phyloP scores from a whole-genome alignment of 1,140 invertebrate species.

The Helicorthomorpha holstii region DNA sequence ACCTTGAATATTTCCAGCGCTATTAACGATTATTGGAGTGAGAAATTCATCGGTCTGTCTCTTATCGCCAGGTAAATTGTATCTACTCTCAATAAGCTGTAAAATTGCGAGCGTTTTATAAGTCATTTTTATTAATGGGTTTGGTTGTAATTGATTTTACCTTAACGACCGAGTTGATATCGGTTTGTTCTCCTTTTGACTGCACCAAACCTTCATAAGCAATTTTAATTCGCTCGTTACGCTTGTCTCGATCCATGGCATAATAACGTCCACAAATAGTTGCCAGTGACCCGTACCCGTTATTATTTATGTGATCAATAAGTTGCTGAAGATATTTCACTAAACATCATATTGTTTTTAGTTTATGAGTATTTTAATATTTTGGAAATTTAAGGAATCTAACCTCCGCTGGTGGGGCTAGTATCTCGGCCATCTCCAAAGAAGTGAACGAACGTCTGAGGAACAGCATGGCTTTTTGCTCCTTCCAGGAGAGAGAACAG shows the following conservation, averaged over 20 bases:
- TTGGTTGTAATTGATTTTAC: slow-evolving; percentile 10
- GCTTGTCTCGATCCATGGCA: slow-evolving; percentile 35
- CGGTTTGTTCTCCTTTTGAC: slow-evolving; percentile 23
- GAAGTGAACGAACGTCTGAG: slow-evolving; percentile 29
- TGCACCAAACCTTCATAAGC: slow-evolving; percentile 31
- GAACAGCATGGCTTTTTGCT: slow-evolving; percentile 25
- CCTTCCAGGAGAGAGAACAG: slow-evolving; percentile 26
- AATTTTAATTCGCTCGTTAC: slow-evolving; percentile 27
- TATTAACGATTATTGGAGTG: slow-evolving; percentile 27
- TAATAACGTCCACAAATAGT: slow-evolving; percentile 33
- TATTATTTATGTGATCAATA: slow-evolving; percentile 9
- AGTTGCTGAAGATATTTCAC: slow-evolving; percentile 11
- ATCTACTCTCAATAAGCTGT: slow-evolving; percentile 14
- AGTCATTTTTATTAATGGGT: slow-evolving; percentile 4
- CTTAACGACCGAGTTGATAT: slow-evolving; percentile 18
- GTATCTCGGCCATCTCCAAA: slow-evolving; percentile 34
- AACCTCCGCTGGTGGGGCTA: slow-evolving; percentile 25
- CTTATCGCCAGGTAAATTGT: slow-evolving; percentile 16
- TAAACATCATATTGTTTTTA: not conserved
- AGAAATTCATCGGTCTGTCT: slow-evolving; percentile 32
- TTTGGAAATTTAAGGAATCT: too few species aligned
- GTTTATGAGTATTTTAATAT: not conserved
- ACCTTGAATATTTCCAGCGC: slow-evolving; percentile 23
- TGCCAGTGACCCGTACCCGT: slow-evolving; percentile 25
- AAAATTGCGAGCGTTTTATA: too few species aligned